Evolutionary conservation across 2,888 invertebrate genomes (phyloP).

Genomic region (Epinotia brunnichana): DNA sequence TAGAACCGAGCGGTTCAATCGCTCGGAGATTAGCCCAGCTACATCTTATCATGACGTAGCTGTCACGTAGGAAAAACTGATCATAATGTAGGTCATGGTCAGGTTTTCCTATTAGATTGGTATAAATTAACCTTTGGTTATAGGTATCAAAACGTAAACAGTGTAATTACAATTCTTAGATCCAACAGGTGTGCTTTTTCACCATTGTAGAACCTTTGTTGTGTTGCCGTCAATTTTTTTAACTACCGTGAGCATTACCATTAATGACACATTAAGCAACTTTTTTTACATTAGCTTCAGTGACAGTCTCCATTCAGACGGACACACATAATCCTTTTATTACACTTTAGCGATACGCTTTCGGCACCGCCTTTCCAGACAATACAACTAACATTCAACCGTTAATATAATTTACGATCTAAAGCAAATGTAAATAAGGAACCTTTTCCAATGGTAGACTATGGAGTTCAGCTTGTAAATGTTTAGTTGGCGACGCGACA

Average conservation of each 20-base stretch:
- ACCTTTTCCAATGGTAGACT: neutral
- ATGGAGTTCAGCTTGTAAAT: slow-evolving; percentile 7
- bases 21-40: no score
- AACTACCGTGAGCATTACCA: neutral
- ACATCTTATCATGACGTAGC: no score
- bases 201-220: no score
- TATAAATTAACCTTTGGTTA: no score
- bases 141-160: no score
- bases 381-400: neutral
- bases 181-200: no score
- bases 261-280: neutral
- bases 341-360: slow-evolving; percentile 21
- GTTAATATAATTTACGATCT: neutral
- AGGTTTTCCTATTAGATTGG: no score
- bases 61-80: no score
- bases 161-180: no score
- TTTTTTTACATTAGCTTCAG: neutral
- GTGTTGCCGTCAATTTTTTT: no score
- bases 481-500: slow-evolving; percentile 25
- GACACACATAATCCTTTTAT: slow-evolving; percentile 32
- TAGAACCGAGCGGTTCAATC: no score
- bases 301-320: slow-evolving; percentile 26
- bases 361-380: slow-evolving; percentile 26
- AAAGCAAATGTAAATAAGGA: neutral
- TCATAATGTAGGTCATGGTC: no score